These are phyloP conservation scores for Cervus canadensis DNA, from an alignment of 2,113 vertebrate genomes.

Conservation along the genomic window DNA sequence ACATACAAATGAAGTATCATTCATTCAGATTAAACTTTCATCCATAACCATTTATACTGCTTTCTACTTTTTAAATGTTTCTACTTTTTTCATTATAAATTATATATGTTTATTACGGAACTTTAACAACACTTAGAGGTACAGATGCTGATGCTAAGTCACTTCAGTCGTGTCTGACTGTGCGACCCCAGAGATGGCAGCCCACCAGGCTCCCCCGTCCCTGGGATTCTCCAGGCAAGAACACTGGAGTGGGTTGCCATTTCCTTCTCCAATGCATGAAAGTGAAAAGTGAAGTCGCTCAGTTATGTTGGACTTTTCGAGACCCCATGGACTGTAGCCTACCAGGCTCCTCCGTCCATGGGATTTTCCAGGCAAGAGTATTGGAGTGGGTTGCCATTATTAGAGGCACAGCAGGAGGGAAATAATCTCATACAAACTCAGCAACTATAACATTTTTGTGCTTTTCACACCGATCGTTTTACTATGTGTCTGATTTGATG, in stretches of 20 bases:
- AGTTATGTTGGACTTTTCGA: too few species aligned
- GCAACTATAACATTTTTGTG: background rate
- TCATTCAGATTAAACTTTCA: background rate
- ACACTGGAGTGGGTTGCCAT: too few species aligned
- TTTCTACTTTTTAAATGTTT: background rate
- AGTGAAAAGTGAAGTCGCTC: too few species aligned
- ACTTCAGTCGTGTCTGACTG: too few species aligned
- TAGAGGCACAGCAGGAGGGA: background rate
- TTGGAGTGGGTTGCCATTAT: too few species aligned
- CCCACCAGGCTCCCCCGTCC: too few species aligned
- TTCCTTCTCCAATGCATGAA: too few species aligned
- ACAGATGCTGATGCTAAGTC: background rate
- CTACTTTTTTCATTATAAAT: background rate
- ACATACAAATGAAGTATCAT: rapidly evolving
- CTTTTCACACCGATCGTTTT: rapidly evolving
- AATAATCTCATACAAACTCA: background rate
- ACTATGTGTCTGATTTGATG: rapidly evolving
- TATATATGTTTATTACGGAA: background rate
- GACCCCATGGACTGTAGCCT: too few species aligned
- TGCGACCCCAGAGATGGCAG: too few species aligned
- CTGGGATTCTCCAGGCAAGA: too few species aligned
- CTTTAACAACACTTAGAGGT: background rate
- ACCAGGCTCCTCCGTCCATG: too few species aligned
- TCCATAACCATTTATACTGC: background rate
- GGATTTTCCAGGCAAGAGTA: too few species aligned